A percentile compares a stretch with the other conserved stretches of the same genome.
These are phyloP conservation scores for Capreolus pygargus DNA, from an alignment of 2,113 vertebrate species.

Conservation along the genomic window DNA sequence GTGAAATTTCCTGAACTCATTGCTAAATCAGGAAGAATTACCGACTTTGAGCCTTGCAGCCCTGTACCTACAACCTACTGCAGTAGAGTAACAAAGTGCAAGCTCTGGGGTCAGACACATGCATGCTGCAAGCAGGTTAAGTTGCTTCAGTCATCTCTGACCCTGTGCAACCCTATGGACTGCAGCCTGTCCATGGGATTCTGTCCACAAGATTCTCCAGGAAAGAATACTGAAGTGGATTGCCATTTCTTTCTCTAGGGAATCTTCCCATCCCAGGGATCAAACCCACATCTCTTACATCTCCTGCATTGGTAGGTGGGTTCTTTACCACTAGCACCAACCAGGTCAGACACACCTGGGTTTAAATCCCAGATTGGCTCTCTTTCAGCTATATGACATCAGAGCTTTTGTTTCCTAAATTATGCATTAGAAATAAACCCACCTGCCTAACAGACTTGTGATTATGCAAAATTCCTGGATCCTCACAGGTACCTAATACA, in stretches of 20 bases:
- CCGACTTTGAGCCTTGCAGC: neutral
- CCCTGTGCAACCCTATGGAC: fast-evolving
- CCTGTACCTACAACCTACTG: fast-evolving
- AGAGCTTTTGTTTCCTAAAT: neutral
- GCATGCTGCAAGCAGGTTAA: neutral
- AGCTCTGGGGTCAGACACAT: neutral
- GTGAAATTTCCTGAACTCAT: neutral
- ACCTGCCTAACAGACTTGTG: neutral
- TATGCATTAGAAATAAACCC: neutral
- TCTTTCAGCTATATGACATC: neutral
- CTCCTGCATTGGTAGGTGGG: neutral
- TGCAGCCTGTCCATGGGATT: neutral
- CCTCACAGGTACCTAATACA: neutral
- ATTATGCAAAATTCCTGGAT: neutral
- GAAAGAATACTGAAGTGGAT: neutral
- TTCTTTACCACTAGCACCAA: neutral
- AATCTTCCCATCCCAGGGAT: neutral
- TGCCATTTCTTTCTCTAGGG: neutral
- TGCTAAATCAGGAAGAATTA: neutral
- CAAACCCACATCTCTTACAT: fast-evolving
- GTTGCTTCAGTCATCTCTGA: neutral
- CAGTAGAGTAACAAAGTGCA: fast-evolving
- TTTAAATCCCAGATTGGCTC: neutral
- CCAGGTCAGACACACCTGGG: neutral
- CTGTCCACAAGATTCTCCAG: neutral